Conservation (phyloP, 2,888 invertebrate genomes). For the Dugesia japonica region DNA sequence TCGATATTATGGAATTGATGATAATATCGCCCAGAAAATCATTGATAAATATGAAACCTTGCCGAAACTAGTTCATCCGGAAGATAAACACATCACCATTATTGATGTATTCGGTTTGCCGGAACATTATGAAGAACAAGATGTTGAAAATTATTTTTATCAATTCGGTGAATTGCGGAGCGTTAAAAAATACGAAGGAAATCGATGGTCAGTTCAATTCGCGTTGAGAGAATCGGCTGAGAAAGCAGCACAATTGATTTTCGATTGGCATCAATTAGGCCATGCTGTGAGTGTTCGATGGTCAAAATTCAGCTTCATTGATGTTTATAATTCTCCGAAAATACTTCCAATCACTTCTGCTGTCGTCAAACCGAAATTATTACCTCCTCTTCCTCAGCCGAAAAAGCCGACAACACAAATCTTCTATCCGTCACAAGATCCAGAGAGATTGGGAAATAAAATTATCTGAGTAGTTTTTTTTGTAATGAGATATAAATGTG, state of each 20-base stretch:
- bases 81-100: slow-evolving; percentile 85
- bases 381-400: background rate
- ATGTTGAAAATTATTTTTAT: slow-evolving; percentile 82
- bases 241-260: slow-evolving; percentile 57
- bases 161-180: slow-evolving; percentile 93
- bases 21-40: slow-evolving; percentile 83
- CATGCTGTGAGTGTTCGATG: background rate
- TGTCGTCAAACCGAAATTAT: background rate
- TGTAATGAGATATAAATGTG: too few species aligned
- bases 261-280: background rate
- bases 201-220: slow-evolving; percentile 68
- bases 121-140: slow-evolving; percentile 67
- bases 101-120: slow-evolving; percentile 88
- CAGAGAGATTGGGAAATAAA: too few species aligned
- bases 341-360: background rate
- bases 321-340: background rate
- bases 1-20: slow-evolving; percentile 74
- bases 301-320: background rate
- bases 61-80: slow-evolving; percentile 83
- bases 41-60: slow-evolving; percentile 74
- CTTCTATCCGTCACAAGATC: too few species aligned
- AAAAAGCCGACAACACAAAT: background rate
- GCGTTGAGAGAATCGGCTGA: slow-evolving; percentile 76
- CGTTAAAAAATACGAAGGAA: slow-evolving; percentile 69
- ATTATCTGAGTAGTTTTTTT: too few species aligned